Conservation (phyloP, 2,888 invertebrate genomes). For the Megastigmus dorsalis region DNA sequence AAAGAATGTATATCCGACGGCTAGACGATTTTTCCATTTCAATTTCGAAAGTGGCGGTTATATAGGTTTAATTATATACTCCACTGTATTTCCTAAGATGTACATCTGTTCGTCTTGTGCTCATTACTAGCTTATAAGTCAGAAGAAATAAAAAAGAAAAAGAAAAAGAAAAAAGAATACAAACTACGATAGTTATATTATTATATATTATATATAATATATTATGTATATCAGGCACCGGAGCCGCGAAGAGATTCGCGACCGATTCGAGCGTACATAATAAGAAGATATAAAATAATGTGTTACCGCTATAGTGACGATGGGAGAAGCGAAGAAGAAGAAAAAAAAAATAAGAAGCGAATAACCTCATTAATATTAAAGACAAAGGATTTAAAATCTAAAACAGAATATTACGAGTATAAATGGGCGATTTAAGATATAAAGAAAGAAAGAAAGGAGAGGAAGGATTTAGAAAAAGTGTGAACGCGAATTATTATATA, state of each 20-base stretch:
- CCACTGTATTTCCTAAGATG: slow-evolving; percentile 63
- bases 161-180: slow-evolving; percentile 41
- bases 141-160: slow-evolving; percentile 50
- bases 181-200: slow-evolving; percentile 53
- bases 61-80: slow-evolving; percentile 47
- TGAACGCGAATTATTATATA: slow-evolving; percentile 57
- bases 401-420: slow-evolving; percentile 44
- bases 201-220: slow-evolving; percentile 53
- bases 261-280: slow-evolving; percentile 1
- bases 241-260: slow-evolving; percentile 34
- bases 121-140: slow-evolving; percentile 69
- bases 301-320: slow-evolving; percentile 51
- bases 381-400: slow-evolving; percentile 45
- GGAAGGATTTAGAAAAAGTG: slow-evolving; percentile 41
- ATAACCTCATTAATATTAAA: slow-evolving; percentile 54
- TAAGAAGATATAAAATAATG: slow-evolving; percentile 36
- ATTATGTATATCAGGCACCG: slow-evolving; percentile 53
- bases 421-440: slow-evolving; percentile 16
- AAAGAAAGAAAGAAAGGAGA: too few relatives aligned
- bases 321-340: slow-evolving; percentile 37
- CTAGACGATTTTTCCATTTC: slow-evolving; percentile 40
- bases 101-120: slow-evolving; percentile 69
- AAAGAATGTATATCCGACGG: slow-evolving; percentile 14
- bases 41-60: slow-evolving; percentile 35
- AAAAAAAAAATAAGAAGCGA: slow-evolving; percentile 49